Percentiles rank a stretch among this genome's conserved stretches.
Conservation (phyloP, 2,113 vertebrate species). For the Parotia lawesii region DNA sequence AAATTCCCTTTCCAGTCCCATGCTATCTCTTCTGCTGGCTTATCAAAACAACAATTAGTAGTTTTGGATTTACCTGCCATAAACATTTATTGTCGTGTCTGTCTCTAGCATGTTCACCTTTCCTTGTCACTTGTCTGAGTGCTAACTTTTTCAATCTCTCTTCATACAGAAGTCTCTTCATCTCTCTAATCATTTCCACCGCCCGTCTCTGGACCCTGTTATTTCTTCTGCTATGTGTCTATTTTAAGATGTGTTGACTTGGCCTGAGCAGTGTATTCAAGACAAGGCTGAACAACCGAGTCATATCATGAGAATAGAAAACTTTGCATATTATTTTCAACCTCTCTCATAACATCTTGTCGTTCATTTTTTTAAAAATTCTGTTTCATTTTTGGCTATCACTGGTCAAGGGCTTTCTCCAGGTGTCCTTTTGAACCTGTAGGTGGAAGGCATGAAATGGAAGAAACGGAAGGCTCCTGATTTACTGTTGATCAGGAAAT, state of each 20-base stretch:
- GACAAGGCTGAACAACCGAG: conserved; percentile 30
- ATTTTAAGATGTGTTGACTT: conserved; percentile 62
- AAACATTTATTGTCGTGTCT: neutral
- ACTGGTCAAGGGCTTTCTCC: neutral
- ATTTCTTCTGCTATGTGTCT: conserved; percentile 56
- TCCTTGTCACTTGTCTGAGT: neutral
- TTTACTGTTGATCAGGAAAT: neutral
- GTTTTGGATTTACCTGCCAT: neutral
- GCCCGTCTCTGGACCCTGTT: conserved; percentile 56
- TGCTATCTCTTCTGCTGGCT: neutral
- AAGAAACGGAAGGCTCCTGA: neutral
- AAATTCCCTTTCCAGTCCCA: neutral
- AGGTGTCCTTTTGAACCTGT: neutral
- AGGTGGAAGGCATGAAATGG: neutral
- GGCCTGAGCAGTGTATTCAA: conserved; percentile 36
- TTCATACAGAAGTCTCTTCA: conserved; percentile 64
- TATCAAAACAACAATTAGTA: neutral
- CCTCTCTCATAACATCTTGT: neutral
- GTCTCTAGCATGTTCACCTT: neutral
- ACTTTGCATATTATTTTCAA: neutral
- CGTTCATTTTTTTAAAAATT: neutral
- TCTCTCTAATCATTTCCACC: conserved; percentile 60
- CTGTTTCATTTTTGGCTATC: neutral
- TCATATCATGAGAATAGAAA: neutral
- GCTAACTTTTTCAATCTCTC: conserved; percentile 57